phyloP scores from a whole-genome alignment of 2,113 vertebrate genomes.

The Tachuris rubrigastra region DNA sequence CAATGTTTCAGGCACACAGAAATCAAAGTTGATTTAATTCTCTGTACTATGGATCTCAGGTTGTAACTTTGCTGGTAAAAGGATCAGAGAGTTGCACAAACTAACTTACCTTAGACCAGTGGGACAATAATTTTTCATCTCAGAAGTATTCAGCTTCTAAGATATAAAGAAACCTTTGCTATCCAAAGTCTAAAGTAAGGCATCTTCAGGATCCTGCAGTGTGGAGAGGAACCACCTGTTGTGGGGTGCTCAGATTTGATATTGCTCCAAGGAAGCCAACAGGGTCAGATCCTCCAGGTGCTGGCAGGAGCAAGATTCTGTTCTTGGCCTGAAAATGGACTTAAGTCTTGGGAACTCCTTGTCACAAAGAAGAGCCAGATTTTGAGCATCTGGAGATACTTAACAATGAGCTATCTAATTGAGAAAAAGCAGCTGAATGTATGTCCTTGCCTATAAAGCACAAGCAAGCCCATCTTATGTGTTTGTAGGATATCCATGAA shows the following conservation, averaged over 20 bases:
- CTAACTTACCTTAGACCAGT: neutral
- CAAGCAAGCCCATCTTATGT: neutral
- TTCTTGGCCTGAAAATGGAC: neutral
- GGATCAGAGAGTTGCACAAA: neutral
- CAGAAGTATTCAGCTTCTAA: neutral
- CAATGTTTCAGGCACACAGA: neutral
- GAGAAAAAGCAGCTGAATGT: neutral
- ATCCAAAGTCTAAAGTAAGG: neutral
- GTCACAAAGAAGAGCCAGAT: neutral
- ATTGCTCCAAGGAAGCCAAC: neutral
- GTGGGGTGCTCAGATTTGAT: neutral
- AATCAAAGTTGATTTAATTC: neutral
- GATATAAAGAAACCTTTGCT: neutral
- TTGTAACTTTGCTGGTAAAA: neutral
- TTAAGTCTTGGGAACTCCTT: neutral
- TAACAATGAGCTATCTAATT: neutral
- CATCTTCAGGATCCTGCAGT: neutral
- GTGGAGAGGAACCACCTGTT: neutral
- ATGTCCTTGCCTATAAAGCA: neutral
- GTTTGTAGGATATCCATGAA: neutral
- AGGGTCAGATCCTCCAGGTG: neutral
- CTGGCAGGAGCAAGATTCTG: neutral
- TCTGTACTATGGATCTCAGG: neutral
- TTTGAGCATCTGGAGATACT: neutral
- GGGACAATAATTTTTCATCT: neutral